phyloP scores from a whole-genome alignment of 92 coral and sea anemone species.

The Umimayanthus chanpuru region DNA sequence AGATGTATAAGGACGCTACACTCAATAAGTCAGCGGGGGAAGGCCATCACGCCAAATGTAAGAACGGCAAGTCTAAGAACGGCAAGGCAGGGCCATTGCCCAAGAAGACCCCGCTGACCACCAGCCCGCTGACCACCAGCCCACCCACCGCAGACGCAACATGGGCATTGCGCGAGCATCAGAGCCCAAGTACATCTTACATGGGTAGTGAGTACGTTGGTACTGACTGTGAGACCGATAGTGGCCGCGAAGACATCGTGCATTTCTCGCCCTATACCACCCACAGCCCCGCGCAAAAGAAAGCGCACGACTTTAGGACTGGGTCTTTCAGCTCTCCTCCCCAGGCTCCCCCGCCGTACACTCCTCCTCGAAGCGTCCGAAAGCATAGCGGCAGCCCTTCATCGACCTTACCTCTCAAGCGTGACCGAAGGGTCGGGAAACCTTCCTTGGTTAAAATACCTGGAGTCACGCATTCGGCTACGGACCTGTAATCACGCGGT shows the following conservation, averaged over 20 bases:
- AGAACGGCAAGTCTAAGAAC: constrained; percentile 15
- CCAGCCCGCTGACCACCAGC: background rate
- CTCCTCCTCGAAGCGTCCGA: constrained; percentile 1
- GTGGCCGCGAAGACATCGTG: constrained; percentile 79
- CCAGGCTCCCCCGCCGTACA: constrained; percentile 7
- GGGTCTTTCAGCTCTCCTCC: constrained; percentile 19
- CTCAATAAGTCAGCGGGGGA: constrained; percentile 50
- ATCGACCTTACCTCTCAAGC: constrained; percentile 9
- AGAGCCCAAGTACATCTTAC: constrained; percentile 47
- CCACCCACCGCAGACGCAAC: constrained; percentile 3
- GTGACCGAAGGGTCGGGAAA: background rate
- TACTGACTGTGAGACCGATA: constrained; percentile 79
- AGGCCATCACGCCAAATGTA: constrained; percentile 9
- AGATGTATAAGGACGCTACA: constrained; percentile 87
- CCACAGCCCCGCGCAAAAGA: constrained; percentile 57
- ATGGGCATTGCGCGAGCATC: constrained; percentile 7
- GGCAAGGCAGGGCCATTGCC: constrained; percentile 6
- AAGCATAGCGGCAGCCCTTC: constrained; percentile 8
- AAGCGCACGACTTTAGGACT: constrained; percentile 38
- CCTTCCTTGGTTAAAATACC: constrained; percentile 49
- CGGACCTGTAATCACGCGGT: constrained; percentile 49
- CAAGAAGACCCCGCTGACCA: constrained; percentile 1
- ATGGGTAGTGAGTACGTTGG: constrained; percentile 61
- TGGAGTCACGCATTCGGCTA: constrained; percentile 64
- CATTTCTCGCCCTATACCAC: constrained; percentile 78